Evolutionary conservation across 2,797 vertebrate species (phyloP), one percentile per base, ranked within the genome.

Genomic region (Scolopax bukidnonensis): DNA sequence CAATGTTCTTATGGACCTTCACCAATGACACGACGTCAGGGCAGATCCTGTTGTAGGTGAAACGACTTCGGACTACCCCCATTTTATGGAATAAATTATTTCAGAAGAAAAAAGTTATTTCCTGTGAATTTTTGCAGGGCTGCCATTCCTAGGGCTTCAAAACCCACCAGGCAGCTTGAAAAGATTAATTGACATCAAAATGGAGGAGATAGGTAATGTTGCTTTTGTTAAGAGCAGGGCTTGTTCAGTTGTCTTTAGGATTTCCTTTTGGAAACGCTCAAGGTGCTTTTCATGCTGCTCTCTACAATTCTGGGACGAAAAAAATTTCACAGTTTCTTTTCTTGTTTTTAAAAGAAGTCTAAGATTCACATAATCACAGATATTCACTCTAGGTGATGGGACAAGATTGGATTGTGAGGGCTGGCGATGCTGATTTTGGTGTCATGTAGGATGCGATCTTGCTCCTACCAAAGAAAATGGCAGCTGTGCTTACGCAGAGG

Each of bases 401-500:
- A 43, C 43, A 64, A 74, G n/a, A 78, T 65, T 16, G 50, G 61
- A 61, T 5, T 40, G 20, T 27, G 33, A 89, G 33, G 56, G 41
- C 10, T 73, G 33, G 21, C 0, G 0, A 38, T 1, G 3, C 30
- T 38, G 28, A 69, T 53, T 76, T 85, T 78, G 57, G 24, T 48
- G 40, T 25, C 10, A 36, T 21, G 63, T 87, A 17, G 48, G 43
- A 67, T 0, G 3, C 36, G 53, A 2, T 53, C 28, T 32, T 54
- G 36, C 53, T 47, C 47, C 65, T 41, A 19, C 28, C 47, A 53
- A 84, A 89, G 32, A n/a, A 75, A 81, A 69, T 0, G 9, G 14
- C 13, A 38, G 18, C 23, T 28, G 14, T 0, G 0, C 13, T 59
- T 12, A 32, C 1, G 7, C 48, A 10, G 16, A 5, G 25, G 69